Evolutionary conservation across 2,888 invertebrate species (phyloP).

Genomic region (Carcina quercana): DNA sequence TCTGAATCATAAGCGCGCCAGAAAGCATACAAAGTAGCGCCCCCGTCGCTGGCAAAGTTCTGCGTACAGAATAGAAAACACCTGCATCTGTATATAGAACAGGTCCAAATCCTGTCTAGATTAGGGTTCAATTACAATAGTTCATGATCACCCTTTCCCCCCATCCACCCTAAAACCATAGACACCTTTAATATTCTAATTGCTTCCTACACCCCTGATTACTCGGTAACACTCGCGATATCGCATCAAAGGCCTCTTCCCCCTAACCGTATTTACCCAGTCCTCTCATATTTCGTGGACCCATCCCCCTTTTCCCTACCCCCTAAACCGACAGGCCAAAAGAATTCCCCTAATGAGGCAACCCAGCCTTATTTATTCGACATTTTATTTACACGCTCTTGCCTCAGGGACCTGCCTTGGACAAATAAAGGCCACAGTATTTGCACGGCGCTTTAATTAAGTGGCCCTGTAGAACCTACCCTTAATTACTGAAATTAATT

Average conservation of each 20-base stretch:
- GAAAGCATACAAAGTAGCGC: no score
- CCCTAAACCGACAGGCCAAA: slow-evolving; percentile 8
- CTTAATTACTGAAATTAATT: slow-evolving; percentile 39
- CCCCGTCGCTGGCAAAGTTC: no score
- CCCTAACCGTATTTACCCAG: slow-evolving; percentile 11
- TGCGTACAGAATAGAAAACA: no score
- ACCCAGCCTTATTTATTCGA: slow-evolving; percentile 30
- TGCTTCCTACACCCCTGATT: no score
- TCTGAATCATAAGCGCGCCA: no score
- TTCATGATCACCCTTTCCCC: no score
- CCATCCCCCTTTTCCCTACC: slow-evolving; percentile 1
- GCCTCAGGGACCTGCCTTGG: slow-evolving; percentile 32
- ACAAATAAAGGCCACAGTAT: slow-evolving; percentile 49
- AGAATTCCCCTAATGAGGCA: slow-evolving; percentile 17
- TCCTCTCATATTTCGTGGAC: slow-evolving; percentile 15
- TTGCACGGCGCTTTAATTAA: slow-evolving; percentile 52
- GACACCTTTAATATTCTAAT: no score
- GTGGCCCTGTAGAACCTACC: slow-evolving; percentile 28
- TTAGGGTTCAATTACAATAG: no score
- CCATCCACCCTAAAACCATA: no score
- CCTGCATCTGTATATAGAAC: no score
- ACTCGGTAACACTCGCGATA: no score
- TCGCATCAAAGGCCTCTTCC: slow-evolving; percentile 4
- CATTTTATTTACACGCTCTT: slow-evolving; percentile 27
- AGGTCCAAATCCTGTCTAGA: no score